phyloP scores from a whole-genome alignment of 1,140 invertebrate genomes.

The Drepana arcuata region DNA sequence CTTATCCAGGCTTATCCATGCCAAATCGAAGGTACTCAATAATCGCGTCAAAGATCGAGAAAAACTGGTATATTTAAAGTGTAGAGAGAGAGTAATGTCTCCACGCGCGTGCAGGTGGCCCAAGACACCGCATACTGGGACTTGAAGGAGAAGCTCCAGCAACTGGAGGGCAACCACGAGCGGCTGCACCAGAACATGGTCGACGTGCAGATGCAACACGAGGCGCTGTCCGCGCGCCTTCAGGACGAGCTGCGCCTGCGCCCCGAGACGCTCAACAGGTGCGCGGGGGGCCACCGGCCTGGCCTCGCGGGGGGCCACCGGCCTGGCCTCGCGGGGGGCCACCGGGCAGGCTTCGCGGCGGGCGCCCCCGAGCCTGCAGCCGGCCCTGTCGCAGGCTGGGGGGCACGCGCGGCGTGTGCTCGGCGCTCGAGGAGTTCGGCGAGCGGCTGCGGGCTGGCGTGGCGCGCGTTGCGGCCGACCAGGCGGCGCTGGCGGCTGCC shows the following conservation, averaged over 20 bases:
- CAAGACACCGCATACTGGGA: slow-evolving; percentile 57
- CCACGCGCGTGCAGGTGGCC: slow-evolving; percentile 36
- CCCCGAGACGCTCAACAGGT: slow-evolving; percentile 51
- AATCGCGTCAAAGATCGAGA: too few species aligned
- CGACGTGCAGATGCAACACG: slow-evolving; percentile 55
- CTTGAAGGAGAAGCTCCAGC: slow-evolving; percentile 42
- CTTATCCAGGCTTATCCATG: too few species aligned
- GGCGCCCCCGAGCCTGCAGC: too few species aligned
- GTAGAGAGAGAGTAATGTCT: too few species aligned
- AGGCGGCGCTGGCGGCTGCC: slow-evolving; percentile 26
- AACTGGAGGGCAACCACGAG: slow-evolving; percentile 44
- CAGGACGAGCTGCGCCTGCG: slow-evolving; percentile 44
- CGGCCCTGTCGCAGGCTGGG: slow-evolving; percentile 17
- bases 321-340: neutral
- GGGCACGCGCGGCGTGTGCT: slow-evolving; percentile 43
- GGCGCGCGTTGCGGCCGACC: slow-evolving; percentile 31
- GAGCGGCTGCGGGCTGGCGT: slow-evolving; percentile 30
- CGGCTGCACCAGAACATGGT: slow-evolving; percentile 55
- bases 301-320: neutral
- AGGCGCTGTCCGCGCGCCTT: slow-evolving; percentile 41
- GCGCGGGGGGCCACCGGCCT: slow-evolving; percentile 1
- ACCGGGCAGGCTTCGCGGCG: too few species aligned
- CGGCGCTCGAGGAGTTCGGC: slow-evolving; percentile 39
- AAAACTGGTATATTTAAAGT: neutral
- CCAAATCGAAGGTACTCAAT: too few species aligned